Evolutionary conservation across 2,797 vertebrate genomes (phyloP), one percentile per base, ranked within the genome.

Genomic region (Tinamus major): DNA sequence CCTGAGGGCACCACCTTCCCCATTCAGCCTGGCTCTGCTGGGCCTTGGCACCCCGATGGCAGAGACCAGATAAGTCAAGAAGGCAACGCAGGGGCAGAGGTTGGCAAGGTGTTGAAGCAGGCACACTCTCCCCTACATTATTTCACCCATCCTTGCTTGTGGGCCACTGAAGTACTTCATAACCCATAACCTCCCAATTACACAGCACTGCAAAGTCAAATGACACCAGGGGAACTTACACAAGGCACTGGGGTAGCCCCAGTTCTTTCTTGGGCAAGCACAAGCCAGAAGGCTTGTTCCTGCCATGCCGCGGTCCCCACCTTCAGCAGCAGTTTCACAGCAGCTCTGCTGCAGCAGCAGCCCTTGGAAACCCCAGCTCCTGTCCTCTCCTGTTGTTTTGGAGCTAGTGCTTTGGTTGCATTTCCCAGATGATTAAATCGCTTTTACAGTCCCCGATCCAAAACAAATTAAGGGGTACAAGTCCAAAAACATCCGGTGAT

Each of bases 381-480:
- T 24, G 11, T 26, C 48, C 69, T 33, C 13, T 31, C 42, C 51
- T n/a, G 3, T 68, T 56, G 16, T 59, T 49, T 49, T 23, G 35
- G 42, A 56, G 56, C 27, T 39, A 58, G 86, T 27, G 39, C 11
- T 72, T 61, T 65, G 58, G 48, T 68, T 85, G 68, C 46, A 29
- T 6, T 63, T 42, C 44, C 79, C 63, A 84, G 86, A 83, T 85
- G 58, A 85, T 88, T 80, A 90, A 82, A 72, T 13, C 21, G 69
- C 70, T 83, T 75, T 95, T 74, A 63, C 72, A 72, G 31, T 59
- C 75, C 69, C 49, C 3, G 82, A 81, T 95, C 92, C 93, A 96
- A 96, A 96, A 88, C 91, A 95, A 96, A 96, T 92, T 51, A 39
- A 94, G 53, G 83, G 79, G 74, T 68, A 89, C 81, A 70, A 84